Evolutionary conservation across 2,113 vertebrate species (phyloP).

Genomic region (Sigmodon hispidus): DNA sequence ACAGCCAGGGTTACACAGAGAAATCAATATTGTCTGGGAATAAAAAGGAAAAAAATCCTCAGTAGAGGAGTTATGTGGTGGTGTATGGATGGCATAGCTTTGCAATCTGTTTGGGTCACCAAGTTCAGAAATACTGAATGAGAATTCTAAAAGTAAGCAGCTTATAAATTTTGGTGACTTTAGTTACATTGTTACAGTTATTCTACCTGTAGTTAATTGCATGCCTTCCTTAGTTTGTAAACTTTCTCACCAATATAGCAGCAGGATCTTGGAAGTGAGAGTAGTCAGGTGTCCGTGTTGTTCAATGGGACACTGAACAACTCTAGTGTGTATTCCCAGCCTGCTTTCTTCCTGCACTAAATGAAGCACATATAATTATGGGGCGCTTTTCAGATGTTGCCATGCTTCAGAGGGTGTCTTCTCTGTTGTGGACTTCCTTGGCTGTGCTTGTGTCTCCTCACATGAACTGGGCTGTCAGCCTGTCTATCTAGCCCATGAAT

Average conservation of each 20-base stretch:
- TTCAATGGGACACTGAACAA: neutral
- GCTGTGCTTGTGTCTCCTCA: neutral
- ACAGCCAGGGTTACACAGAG: neutral
- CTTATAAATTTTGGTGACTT: neutral
- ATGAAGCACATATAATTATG: neutral
- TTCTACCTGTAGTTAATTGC: neutral
- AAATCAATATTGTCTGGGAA: too few species aligned
- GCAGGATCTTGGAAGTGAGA: neutral
- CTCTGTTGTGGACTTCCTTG: neutral
- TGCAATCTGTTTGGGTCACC: neutral
- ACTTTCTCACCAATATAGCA: neutral
- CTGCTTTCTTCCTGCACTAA: fast-evolving
- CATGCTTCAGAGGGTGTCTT: neutral
- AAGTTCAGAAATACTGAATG: neutral
- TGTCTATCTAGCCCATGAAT: neutral
- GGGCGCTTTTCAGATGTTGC: neutral
- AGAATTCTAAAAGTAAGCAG: neutral
- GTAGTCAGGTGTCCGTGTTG: neutral
- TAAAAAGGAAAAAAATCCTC: neutral
- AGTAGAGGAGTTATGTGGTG: neutral
- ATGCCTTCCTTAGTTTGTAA: neutral
- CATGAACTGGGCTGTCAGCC: too few species aligned
- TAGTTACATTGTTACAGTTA: neutral
- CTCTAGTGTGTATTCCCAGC: neutral
- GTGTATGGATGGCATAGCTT: neutral